These are phyloP conservation scores for Scaptodrosophila lebanonensis DNA, from an alignment of 1,140 invertebrate species.

Conservation along the genomic window DNA sequence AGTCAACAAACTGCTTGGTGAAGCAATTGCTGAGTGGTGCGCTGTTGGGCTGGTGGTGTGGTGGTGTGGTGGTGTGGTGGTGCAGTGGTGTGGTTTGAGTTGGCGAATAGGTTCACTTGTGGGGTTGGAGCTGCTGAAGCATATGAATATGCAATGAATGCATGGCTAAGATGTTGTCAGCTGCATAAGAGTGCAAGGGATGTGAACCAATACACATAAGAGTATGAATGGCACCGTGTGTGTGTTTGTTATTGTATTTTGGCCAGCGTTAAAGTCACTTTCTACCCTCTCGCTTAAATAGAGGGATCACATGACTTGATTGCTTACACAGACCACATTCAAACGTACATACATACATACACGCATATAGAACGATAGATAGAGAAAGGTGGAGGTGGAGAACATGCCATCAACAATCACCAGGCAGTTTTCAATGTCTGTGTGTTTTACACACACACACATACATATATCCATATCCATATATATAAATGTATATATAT, in stretches of 20 bases:
- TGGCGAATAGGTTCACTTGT: too few species aligned
- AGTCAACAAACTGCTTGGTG: slow-evolving; percentile 66
- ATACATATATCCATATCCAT: too few species aligned
- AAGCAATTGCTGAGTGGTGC: slow-evolving; percentile 12
- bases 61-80: neutral
- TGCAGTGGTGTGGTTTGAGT: neutral
- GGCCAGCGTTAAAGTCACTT: slow-evolving; percentile 59
- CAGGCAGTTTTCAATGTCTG: neutral
- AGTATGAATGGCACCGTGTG: slow-evolving; percentile 6
- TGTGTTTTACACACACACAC: neutral
- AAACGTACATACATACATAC: too few species aligned
- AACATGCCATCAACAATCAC: slow-evolving; percentile 44
- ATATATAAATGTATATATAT: too few species aligned
- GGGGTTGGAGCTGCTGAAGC: slow-evolving; percentile 19
- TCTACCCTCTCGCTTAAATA: slow-evolving; percentile 68
- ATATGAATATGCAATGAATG: slow-evolving; percentile 70
- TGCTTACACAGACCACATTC: slow-evolving; percentile 62
- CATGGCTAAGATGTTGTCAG: slow-evolving; percentile 59
- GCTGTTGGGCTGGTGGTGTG: neutral
- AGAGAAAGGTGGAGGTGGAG: neutral
- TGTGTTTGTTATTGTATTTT: slow-evolving; percentile 41
- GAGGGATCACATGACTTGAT: slow-evolving; percentile 74
- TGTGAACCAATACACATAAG: too few species aligned
- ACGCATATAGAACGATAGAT: too few species aligned
- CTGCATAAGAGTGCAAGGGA: neutral